These are phyloP conservation scores for Polypedilum pembai DNA, from an alignment of 1,140 invertebrate species.

Conservation along the genomic window DNA sequence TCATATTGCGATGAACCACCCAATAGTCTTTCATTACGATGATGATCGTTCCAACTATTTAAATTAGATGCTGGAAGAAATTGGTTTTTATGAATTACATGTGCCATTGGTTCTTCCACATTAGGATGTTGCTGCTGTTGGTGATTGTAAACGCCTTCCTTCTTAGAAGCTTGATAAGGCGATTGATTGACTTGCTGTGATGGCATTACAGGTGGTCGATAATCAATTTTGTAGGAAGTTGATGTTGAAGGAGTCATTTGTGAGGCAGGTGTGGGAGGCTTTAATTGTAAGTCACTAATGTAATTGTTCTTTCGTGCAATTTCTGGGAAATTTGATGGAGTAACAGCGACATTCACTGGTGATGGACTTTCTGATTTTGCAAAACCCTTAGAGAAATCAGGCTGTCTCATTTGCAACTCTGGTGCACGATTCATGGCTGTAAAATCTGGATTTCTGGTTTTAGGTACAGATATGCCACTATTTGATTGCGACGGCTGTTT, in stretches of 20 bases:
- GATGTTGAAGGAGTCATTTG: background rate
- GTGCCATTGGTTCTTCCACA: conserved; percentile 28
- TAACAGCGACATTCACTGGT: background rate
- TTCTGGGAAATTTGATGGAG: conserved; percentile 31
- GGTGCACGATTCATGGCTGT: background rate
- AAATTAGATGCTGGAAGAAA: background rate
- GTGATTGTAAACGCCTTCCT: conserved; percentile 13
- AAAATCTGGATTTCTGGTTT: conserved; percentile 31
- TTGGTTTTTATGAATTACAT: conserved; percentile 29
- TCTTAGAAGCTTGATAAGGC: conserved; percentile 29
- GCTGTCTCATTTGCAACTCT: conserved; percentile 22
- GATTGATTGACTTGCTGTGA: background rate
- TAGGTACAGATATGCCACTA: background rate
- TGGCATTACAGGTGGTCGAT: background rate
- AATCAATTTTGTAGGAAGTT: conserved; percentile 1
- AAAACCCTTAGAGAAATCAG: conserved; percentile 20
- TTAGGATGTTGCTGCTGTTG: background rate
- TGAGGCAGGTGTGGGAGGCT: conserved; percentile 23
- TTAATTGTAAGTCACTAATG: conserved; percentile 31
- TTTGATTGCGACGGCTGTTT: background rate
- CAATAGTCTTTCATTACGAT: background rate
- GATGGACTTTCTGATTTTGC: background rate
- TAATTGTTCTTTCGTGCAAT: conserved; percentile 30
- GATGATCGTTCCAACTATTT: background rate
- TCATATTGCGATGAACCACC: background rate